Base-by-base conservation (phyloP, 2,888 invertebrate genomes). In the Vanessa cardui region DNA sequence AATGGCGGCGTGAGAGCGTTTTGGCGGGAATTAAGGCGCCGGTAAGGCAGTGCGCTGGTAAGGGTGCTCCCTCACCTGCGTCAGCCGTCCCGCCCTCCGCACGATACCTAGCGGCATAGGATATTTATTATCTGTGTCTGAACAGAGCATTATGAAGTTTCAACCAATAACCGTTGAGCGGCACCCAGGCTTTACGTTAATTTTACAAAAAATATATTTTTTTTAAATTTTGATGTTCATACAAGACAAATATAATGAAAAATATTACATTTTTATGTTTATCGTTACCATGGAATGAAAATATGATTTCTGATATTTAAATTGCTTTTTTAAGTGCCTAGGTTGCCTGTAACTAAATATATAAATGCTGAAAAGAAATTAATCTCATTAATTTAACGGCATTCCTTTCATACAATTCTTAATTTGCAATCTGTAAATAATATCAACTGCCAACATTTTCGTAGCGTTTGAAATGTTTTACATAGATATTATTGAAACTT, bases 61-160 rank as follows among this genome's bases (percentile, higher is more conserved):
- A 94, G 98, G 98, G 96, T 98, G 98, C 94, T 98, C 98, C 95
- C 98, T 95, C 93, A 96, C 95, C 93, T 97, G 96, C 94, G 96
- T 95, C 94, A 97, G 95, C 93, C 97, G 95, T 87, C 96, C 96
- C 94, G 96, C 96, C 83, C 94, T 94, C 93, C 96, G 96, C 94
- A 96, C 96, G 96, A 97, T 96, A 97, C 95, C 95, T 95, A 94
- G 94, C 94, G 94, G 92, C 92, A 92, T 81, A 91, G 80, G 83
- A 87, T 80, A 83, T 90, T 85, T 85, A 90, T 88, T 84, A 89
- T 86, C 88, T 88, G 81, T 79, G 79, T 77, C 81, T 78, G 69
- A 72, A 73, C 70, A 74, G 69, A 73, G 58, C 62, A 56, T 59
- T 68, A 45, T 62, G 20, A 58, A 61, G 33, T 52, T 81, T 83